Evolutionary conservation across 2,888 invertebrate species (phyloP).

Genomic region (Melieria crassipennis): DNA sequence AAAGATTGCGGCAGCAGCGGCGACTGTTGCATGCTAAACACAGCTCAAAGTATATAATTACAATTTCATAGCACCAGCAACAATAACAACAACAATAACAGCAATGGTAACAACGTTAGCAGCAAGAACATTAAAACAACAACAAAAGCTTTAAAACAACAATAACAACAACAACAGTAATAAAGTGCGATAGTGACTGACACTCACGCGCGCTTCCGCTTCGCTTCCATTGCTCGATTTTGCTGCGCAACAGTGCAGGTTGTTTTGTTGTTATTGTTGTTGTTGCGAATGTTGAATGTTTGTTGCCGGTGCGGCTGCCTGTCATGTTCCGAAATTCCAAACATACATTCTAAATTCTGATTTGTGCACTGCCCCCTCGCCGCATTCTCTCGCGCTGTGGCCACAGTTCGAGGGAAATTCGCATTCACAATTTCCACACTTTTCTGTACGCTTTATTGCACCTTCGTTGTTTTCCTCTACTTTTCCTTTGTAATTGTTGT

Average conservation of each 20-base stretch:
- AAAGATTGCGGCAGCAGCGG: conserved; percentile 24
- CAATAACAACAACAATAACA: conserved; percentile 29
- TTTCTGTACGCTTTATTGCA: no score
- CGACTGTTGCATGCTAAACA: conserved; percentile 60
- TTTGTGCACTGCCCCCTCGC: not conserved
- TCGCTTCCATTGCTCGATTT: conserved; percentile 1
- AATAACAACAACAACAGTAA: conserved; percentile 31
- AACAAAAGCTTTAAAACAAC: conserved; percentile 29
- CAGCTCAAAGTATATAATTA: conserved; percentile 63
- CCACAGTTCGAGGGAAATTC: no score
- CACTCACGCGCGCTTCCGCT: conserved; percentile 45
- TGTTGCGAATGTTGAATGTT: conserved; percentile 22
- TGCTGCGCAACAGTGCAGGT: no score
- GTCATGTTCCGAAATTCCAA: conserved; percentile 40
- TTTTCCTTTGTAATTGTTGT: no score
- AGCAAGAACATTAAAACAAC: conserved; percentile 48
- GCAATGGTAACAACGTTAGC: conserved; percentile 23
- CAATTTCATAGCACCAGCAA: conserved; percentile 56
- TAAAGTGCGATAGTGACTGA: conserved; percentile 48
- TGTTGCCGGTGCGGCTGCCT: conserved; percentile 28
- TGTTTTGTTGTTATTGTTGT: conserved; percentile 6
- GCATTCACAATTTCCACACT: no score
- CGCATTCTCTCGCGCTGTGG: no score
- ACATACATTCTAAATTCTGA: conserved; percentile 15
- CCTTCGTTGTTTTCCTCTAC: no score